A percentile compares a stretch with the other conserved stretches of the same genome.
phyloP scores from a whole-genome alignment of 1,140 invertebrate genomes.

The Nylanderia fulva region DNA sequence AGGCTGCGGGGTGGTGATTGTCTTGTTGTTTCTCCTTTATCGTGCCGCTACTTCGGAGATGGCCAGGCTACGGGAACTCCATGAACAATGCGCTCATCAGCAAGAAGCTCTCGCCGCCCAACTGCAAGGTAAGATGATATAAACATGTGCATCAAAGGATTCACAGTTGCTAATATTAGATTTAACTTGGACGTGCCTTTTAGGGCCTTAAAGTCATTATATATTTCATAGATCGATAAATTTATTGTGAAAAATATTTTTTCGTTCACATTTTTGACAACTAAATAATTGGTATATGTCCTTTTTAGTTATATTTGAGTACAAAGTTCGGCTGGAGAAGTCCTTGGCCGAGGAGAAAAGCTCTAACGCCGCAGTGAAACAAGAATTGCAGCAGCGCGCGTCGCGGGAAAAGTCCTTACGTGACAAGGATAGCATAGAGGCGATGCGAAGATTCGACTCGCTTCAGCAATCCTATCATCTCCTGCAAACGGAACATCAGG shows the following conservation, averaged over 20 bases:
- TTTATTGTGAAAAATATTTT: not conserved
- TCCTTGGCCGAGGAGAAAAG: constrained; percentile 86
- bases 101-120: constrained; percentile 84
- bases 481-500: constrained; percentile 82
- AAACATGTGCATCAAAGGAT: not conserved
- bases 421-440: constrained; percentile 85
- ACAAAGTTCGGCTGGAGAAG: constrained; percentile 85
- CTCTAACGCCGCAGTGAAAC: constrained; percentile 83
- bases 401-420: constrained; percentile 83
- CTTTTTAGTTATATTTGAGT: constrained; percentile 86
- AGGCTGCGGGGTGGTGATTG: constrained; percentile 76
- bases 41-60: constrained; percentile 83
- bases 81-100: constrained; percentile 83
- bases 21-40: constrained; percentile 82
- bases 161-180: not conserved
- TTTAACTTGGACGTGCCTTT: not conserved
- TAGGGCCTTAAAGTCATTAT: not conserved
- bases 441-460: constrained; percentile 84
- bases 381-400: constrained; percentile 84
- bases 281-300: not conserved
- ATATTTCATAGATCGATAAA: not conserved
- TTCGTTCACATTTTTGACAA: not conserved
- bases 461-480: constrained; percentile 85
- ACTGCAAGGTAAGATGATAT: constrained; percentile 81
- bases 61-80: constrained; percentile 80